Evolutionary conservation across 2,888 invertebrate genomes (phyloP).

Genomic region (Tridacna crocea): DNA sequence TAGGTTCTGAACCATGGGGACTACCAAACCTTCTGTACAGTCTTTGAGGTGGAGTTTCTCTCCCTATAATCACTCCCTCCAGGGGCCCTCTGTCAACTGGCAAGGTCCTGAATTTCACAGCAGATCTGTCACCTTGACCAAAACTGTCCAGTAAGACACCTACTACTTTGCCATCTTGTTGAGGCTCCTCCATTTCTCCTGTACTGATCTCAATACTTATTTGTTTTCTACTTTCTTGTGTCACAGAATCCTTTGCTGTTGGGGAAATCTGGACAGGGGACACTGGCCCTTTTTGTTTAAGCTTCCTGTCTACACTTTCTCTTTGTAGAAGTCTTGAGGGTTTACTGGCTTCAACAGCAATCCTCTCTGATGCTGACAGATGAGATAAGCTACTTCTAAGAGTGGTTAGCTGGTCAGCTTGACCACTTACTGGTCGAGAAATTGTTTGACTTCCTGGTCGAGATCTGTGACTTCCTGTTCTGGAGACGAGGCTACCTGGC

Average conservation of each 20-base stretch:
- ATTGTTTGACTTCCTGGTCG: constrained; percentile 47
- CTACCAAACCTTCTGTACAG: constrained; percentile 56
- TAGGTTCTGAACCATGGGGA: constrained; percentile 42
- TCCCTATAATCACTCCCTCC: constrained; percentile 29
- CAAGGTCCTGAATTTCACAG: constrained; percentile 45
- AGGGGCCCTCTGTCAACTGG: constrained; percentile 12
- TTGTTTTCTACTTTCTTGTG: constrained; percentile 26
- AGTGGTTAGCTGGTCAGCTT: constrained; percentile 29
- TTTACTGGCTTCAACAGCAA: constrained; percentile 61
- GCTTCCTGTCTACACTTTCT: constrained; percentile 61
- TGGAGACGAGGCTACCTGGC: constrained; percentile 58
- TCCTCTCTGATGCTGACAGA: constrained; percentile 64
- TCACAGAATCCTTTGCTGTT: background rate
- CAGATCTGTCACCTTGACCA: constrained; percentile 53
- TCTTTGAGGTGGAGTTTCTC: constrained; percentile 58
- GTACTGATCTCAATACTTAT: constrained; percentile 43
- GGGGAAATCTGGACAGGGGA: constrained; percentile 21
- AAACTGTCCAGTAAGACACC: constrained; percentile 63
- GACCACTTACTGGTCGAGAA: constrained; percentile 54
- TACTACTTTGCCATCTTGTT: constrained; percentile 16
- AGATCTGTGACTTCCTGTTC: constrained; percentile 57
- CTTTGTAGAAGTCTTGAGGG: constrained; percentile 64
- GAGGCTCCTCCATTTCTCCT: constrained; percentile 29
- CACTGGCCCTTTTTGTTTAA: constrained; percentile 44
- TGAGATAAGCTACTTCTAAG: constrained; percentile 56